Evolutionary conservation across 2,113 vertebrate genomes (phyloP), one percentile per base, ranked within the genome.

Genomic region (Rhabdomys dilectus): DNA sequence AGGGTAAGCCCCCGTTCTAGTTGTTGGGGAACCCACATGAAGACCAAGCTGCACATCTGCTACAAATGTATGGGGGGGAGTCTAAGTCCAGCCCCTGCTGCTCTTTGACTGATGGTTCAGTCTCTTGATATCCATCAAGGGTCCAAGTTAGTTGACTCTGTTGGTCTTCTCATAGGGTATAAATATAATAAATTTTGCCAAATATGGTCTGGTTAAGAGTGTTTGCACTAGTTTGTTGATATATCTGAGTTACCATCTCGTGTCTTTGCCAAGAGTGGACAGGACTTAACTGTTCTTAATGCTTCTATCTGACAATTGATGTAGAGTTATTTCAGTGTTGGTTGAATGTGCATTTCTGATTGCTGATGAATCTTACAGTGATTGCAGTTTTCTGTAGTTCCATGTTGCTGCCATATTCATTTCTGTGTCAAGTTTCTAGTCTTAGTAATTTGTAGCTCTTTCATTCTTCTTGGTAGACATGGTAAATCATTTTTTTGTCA

Each of bases 291-390:
- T 77, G 89, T 93, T 91, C 58, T 75, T 39, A 73, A 39, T 72
- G 88, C 91, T 95, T 53, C 48, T 53, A 21, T 96, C 84, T 96
- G 88, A 78, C 56, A 26, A 22, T 21, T 9, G 26, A 10, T 70
- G 7, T 89, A 86, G 62, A 56, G 22, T 88, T 70, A 85, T 56
- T 96, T 95, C 81, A 45, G 0, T 95, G 45, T 91, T 68, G 19
- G 45, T 60, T 88, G 34, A 81, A 64, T 68, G 92, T 97, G 82
- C 45, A 48, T 93, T 96, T 86, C 36, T 93, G 76, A 64, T 95
- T 85, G 75, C 84, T 94, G 34, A 51, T 66, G 29, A 91, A 53
- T 66, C 58, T 78, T 86, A 17, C 0, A 42, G 4, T 91, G 88
- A 77, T 89, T 64, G 10, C 36, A 66, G 5, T 42, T 26, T 3